Percentiles rank a stretch among this genome's conserved stretches.
phyloP scores from a whole-genome alignment of 2,888 invertebrate species.

The Beris morrisii region DNA sequence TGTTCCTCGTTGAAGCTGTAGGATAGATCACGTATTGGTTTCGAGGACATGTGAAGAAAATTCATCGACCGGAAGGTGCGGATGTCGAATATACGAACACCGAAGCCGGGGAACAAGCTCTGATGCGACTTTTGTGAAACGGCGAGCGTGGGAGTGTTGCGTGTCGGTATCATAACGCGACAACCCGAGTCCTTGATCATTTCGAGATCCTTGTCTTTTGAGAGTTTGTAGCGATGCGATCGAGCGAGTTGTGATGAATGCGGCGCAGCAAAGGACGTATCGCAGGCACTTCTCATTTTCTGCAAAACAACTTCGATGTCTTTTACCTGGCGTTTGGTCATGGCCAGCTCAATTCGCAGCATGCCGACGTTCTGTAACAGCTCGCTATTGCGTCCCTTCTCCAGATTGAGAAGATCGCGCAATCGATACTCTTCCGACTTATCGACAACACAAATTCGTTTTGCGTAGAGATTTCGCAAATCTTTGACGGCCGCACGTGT shows the following conservation, averaged over 20 bases:
- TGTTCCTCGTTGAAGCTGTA: constrained; percentile 72
- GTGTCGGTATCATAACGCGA: constrained; percentile 75
- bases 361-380: constrained; percentile 66
- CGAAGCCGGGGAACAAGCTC: constrained; percentile 74
- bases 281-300: neutral
- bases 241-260: neutral
- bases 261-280: neutral
- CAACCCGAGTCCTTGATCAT: constrained; percentile 72
- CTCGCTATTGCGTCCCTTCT: constrained; percentile 62
- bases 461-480: constrained; percentile 78
- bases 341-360: constrained; percentile 53
- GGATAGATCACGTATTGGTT: constrained; percentile 76
- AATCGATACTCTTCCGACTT: constrained; percentile 73
- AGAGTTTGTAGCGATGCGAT: constrained; percentile 47
- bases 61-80: constrained; percentile 66
- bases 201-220: constrained; percentile 67
- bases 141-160: constrained; percentile 65
- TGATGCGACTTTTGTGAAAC: constrained; percentile 76
- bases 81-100: constrained; percentile 73
- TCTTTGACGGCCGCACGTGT: constrained; percentile 68
- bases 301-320: constrained; percentile 31
- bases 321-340: constrained; percentile 48
- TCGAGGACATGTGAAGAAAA: constrained; percentile 73
- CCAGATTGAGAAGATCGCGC: constrained; percentile 63
- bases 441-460: constrained; percentile 74